phyloP scores from a whole-genome alignment of 1,140 invertebrate genomes.

The Diploscapter pachys region DNA sequence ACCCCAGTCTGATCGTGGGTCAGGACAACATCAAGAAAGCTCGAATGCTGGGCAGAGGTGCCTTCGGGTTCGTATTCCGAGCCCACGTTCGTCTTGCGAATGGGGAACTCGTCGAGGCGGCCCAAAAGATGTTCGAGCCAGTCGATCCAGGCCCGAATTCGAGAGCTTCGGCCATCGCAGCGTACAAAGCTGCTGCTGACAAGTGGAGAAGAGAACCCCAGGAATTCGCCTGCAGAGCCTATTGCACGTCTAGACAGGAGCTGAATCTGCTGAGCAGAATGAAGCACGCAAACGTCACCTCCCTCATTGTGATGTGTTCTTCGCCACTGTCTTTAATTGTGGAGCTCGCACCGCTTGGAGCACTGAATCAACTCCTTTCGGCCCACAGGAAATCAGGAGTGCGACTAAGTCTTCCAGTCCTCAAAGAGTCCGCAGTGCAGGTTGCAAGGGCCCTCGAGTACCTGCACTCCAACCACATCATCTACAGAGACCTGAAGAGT shows the following conservation, averaged over 20 bases:
- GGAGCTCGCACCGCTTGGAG: constrained; percentile 83
- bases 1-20: background rate
- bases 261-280: constrained; percentile 80
- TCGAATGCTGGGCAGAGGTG: constrained; percentile 81
- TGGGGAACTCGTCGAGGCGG: constrained; percentile 68
- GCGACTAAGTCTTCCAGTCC: constrained; percentile 73
- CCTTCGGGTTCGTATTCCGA: constrained; percentile 71
- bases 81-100: constrained; percentile 2
- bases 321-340: constrained; percentile 85
- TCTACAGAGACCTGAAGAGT: constrained; percentile 91
- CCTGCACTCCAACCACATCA: constrained; percentile 85
- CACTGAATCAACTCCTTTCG: constrained; percentile 76
- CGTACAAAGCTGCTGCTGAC: constrained; percentile 70
- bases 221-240: constrained; percentile 86
- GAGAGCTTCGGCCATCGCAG: constrained; percentile 71
- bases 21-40: constrained; percentile 76
- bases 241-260: constrained; percentile 89
- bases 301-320: constrained; percentile 70
- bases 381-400: constrained; percentile 79
- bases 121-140: constrained; percentile 91
- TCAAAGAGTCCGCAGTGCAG: constrained; percentile 82
- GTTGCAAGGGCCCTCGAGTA: constrained; percentile 91
- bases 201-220: constrained; percentile 87
- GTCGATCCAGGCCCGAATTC: constrained; percentile 79
- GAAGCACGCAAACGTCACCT: constrained; percentile 84